Evolutionary conservation across 2,888 invertebrate species (phyloP).

Genomic region (Rhagonycha fulva): DNA sequence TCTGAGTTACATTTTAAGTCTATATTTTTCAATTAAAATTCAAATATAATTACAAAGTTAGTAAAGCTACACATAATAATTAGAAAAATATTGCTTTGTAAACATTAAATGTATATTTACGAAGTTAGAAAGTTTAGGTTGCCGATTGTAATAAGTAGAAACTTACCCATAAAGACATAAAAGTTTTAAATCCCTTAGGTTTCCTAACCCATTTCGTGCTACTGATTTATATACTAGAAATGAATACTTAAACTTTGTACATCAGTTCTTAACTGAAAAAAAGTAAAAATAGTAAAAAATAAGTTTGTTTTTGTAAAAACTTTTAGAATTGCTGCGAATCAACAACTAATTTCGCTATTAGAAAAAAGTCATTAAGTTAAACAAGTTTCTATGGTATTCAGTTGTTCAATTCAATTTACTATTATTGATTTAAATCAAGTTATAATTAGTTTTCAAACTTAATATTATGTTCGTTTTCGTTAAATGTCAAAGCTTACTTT

Average conservation of each 20-base stretch:
- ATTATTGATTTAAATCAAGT: background rate
- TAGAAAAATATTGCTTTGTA: background rate
- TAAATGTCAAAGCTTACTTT: background rate
- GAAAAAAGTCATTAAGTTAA: background rate
- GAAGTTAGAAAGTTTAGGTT: background rate
- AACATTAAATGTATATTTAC: background rate
- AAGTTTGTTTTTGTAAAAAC: background rate
- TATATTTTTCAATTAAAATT: background rate
- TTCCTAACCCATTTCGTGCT: slow-evolving; percentile 17
- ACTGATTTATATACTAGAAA: slow-evolving; percentile 19
- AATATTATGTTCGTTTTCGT: background rate
- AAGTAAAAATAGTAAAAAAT: background rate
- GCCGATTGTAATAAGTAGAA: slow-evolving; percentile 12
- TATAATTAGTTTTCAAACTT: background rate
- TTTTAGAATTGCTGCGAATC: background rate
- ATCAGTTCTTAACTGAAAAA: slow-evolving; percentile 19
- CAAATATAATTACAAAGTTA: background rate
- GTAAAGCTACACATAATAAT: background rate
- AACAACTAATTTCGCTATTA: background rate
- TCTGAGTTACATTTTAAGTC: background rate
- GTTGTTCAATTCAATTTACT: background rate
- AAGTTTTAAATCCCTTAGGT: slow-evolving; percentile 19
- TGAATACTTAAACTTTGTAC: slow-evolving; percentile 21
- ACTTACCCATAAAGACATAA: slow-evolving; percentile 11
- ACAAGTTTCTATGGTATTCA: background rate